A percentile compares a stretch with the other conserved stretches of the same genome.
These are phyloP conservation scores for Chelon auratus DNA, from an alignment of 2,797 vertebrate species.

Conservation along the genomic window DNA sequence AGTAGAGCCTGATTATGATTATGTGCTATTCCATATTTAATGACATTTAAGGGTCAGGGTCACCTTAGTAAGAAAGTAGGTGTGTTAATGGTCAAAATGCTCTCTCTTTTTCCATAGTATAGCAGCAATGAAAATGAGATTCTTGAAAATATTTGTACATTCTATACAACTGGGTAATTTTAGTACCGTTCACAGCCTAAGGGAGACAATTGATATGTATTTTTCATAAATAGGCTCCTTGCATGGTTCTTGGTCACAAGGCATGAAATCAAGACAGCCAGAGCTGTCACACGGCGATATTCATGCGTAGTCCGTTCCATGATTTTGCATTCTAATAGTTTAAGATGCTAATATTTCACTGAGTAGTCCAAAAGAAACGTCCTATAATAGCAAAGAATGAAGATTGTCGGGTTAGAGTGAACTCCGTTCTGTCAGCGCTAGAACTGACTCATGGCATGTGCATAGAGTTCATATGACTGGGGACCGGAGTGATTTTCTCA, in stretches of 20 bases:
- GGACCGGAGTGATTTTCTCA: conserved; percentile 84
- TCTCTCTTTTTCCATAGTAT: conserved; percentile 4
- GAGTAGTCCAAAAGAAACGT: not conserved
- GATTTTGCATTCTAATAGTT: conserved; percentile 10
- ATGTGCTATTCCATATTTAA: not conserved
- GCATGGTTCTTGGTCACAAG: conserved; percentile 15
- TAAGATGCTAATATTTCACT: conserved; percentile 17
- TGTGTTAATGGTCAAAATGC: not conserved
- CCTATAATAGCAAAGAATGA: conserved; percentile 16
- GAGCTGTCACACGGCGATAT: conserved; percentile 22
- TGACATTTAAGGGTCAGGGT: not conserved
- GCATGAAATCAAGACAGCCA: conserved; percentile 26
- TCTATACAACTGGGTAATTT: not conserved
- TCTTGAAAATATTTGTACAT: conserved; percentile 8
- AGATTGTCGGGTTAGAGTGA: conserved; percentile 41
- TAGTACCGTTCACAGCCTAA: not conserved
- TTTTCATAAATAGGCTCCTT: conserved; percentile 7
- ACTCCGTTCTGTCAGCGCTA: conserved; percentile 68
- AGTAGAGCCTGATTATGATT: not conserved
- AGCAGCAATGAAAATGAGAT: conserved; percentile 14
- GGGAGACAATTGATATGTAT: conserved; percentile 8
- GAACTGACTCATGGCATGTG: conserved; percentile 85
- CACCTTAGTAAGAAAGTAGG: not conserved
- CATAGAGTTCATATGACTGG: conserved; percentile 86
- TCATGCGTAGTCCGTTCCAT: conserved; percentile 5